phyloP scores from a whole-genome alignment of 2,797 vertebrate species.

The Lepus townsendii region DNA sequence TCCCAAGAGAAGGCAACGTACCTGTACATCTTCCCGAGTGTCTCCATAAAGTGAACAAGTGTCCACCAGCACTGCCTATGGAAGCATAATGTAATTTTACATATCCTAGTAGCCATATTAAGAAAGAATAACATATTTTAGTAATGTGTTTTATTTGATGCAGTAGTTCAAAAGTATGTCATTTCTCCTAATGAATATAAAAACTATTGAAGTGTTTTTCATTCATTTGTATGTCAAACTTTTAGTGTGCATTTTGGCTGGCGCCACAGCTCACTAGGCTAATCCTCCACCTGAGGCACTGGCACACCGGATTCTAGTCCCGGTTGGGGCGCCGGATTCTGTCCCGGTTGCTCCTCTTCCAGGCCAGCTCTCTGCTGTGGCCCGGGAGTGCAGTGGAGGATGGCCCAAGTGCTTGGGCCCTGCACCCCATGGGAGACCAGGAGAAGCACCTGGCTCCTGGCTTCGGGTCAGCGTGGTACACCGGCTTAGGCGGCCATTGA shows the following conservation, averaged over 20 bases:
- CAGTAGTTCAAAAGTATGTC: background rate
- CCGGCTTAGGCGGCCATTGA: too few relatives aligned
- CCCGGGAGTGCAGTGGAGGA: too few relatives aligned
- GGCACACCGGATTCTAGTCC: too few relatives aligned
- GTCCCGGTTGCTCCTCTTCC: too few relatives aligned
- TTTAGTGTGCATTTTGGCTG: background rate
- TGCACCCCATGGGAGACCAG: too few relatives aligned
- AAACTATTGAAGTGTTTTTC: background rate
- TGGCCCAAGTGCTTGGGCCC: too few relatives aligned
- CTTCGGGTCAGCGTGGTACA: too few relatives aligned
- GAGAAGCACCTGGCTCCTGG: too few relatives aligned
- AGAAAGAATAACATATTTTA: background rate
- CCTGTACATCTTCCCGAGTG: background rate
- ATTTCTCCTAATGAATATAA: background rate
- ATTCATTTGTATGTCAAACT: background rate
- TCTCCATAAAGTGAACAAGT: background rate
- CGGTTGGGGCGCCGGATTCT: too few relatives aligned
- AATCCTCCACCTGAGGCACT: too few relatives aligned
- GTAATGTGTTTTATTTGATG: constrained; percentile 33
- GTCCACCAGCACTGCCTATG: background rate
- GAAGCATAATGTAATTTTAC: background rate
- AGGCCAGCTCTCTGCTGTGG: too few relatives aligned
- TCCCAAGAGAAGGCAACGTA: background rate
- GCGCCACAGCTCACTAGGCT: too few relatives aligned
- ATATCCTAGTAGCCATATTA: background rate